Evolutionary conservation across 2,113 vertebrate genomes (phyloP).

Genomic region (Lepidothrix coronata): DNA sequence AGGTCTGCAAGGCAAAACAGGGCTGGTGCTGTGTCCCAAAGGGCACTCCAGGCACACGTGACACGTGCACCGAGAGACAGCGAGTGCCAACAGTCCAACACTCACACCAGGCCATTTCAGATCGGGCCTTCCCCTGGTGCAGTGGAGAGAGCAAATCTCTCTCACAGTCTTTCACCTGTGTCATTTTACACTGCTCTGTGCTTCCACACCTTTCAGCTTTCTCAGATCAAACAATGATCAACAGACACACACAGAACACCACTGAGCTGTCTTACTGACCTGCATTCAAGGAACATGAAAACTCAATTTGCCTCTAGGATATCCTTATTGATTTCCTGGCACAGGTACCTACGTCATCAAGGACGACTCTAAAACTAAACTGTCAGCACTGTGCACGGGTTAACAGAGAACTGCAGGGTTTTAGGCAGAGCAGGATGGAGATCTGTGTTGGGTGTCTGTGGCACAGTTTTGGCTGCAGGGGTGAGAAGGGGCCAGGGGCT

Average conservation of each 20-base stretch:
- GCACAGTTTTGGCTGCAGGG: background rate
- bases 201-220: background rate
- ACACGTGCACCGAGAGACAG: background rate
- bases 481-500: background rate
- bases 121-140: background rate
- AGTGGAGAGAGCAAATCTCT: background rate
- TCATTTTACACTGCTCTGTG: background rate
- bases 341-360: background rate
- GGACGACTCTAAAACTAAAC: background rate
- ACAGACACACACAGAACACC: background rate
- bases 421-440: background rate
- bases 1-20: constrained; percentile 78
- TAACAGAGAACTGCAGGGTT: background rate
- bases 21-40: background rate
- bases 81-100: background rate
- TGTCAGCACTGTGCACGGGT: background rate
- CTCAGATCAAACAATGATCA: background rate
- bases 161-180: background rate
- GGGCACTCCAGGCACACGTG: background rate
- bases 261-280: background rate
- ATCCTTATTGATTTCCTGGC: background rate
- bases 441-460: background rate
- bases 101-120: background rate
- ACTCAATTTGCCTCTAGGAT: background rate
- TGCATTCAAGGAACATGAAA: background rate